Percentiles rank a stretch among this genome's conserved stretches.
Conservation (phyloP, 2,113 vertebrate species). For the Oryctolagus cuniculus region DNA sequence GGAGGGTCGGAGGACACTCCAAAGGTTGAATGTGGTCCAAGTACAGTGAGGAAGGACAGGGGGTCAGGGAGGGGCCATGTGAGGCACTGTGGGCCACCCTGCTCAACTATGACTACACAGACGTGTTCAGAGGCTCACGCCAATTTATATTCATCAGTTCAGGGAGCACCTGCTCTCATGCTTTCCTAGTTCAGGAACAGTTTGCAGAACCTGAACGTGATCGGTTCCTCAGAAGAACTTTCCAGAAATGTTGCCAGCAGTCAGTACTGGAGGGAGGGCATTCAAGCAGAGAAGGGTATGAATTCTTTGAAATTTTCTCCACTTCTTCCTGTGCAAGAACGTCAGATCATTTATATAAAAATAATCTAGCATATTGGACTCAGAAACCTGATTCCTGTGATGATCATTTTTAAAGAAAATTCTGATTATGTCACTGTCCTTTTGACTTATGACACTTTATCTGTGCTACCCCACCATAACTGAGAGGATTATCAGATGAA, state of each 20-base stretch:
- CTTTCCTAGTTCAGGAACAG: not conserved
- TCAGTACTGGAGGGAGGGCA: not conserved
- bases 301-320: not conserved
- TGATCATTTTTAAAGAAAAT: not conserved
- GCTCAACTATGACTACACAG: not conserved
- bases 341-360: not conserved
- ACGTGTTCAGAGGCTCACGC: not conserved
- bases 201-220: not conserved
- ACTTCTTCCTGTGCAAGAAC: not conserved
- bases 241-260: not conserved
- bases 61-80: fast-evolving
- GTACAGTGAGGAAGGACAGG: not conserved
- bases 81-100: not conserved
- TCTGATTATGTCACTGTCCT: not conserved
- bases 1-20: not conserved
- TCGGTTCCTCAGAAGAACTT: not conserved
- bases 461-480: not conserved
- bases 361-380: not conserved
- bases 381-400: not conserved
- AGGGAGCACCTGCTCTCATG: not conserved
- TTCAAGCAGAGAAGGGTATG: not conserved
- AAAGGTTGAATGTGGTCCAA: not conserved
- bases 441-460: not conserved
- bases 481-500: not conserved
- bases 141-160: not conserved